Evolutionary conservation across 2,113 vertebrate species (phyloP), one percentile per base, ranked within the genome.

Genomic region (Rhinolophus sinicus): DNA sequence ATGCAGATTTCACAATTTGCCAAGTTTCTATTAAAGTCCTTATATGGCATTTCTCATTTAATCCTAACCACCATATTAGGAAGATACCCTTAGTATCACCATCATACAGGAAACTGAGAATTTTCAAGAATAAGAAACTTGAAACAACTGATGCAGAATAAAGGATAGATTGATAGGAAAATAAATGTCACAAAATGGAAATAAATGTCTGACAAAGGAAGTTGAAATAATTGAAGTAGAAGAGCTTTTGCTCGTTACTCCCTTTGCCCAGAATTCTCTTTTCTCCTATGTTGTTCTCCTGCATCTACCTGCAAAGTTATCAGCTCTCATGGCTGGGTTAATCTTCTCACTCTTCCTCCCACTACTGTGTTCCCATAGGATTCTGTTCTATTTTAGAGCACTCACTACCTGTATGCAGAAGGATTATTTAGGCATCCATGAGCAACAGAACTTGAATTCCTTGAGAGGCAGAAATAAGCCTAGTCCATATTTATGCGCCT

Each of bases 401-500:
- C 56, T 95, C 38, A 50, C 9, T 19, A 16, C 18, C 44, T 64
- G 35, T 75, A 8, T 64, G 28, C 62, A 60, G 40, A 91, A 78
- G 12, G 44, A 88, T 78, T 77, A 77, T 90, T 47, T 88, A 65
- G 69, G 11, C 24, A 82, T 72, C 52, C 44, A 8, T 65, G 47
- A 96, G 35, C 44, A 73, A 44, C 0, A 77, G 35, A 24, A 62
- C 8, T 30, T 21, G 35, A 47, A 14, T 21, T 81, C 73, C 16
- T 62, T 90, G 44, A 84, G 58, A 76, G 38, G 5, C 44, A 83
- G 50, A 90, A 88, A 58, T 77, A n/a, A n/a, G 4, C 54, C 22
- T 56, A 40, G 15, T 72, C 24, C 65, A n/a, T 84, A 85, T 87
- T 94, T 56, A 81, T 67, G 12, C 33, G 18, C 21, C 18, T 96